A percentile compares a stretch with the other conserved stretches of the same genome.
Conservation (phyloP, 2,113 vertebrate genomes). For the Polypterus bichir region DNA sequence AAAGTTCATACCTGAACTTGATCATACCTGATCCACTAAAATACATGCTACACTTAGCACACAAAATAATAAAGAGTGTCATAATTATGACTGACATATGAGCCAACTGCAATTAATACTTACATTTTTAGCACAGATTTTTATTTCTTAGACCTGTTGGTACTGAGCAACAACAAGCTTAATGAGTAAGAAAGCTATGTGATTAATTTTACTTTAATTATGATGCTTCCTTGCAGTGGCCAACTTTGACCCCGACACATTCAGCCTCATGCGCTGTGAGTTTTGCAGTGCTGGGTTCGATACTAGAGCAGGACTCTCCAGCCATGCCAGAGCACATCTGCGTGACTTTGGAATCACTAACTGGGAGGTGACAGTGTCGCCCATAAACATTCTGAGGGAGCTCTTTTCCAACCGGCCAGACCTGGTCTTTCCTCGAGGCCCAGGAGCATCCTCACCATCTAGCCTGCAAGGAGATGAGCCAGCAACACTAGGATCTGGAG, state of each 20-base stretch:
- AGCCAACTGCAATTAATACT: too few species aligned
- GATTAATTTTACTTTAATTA: too few species aligned
- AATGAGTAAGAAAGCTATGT: too few species aligned
- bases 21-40: too few species aligned
- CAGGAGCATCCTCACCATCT: conserved; percentile 26
- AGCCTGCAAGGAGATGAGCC: conserved; percentile 21
- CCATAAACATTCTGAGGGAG: conserved; percentile 84
- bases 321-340: conserved; percentile 85
- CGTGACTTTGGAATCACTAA: conserved; percentile 91
- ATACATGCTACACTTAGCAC: too few species aligned
- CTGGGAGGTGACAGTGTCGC: conserved; percentile 88
- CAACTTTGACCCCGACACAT: conserved; percentile 86
- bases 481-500: neutral
- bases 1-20: too few species aligned
- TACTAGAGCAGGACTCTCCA: conserved; percentile 84
- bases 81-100: too few species aligned
- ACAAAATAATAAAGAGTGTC: too few species aligned
- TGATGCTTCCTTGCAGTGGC: conserved; percentile 52
- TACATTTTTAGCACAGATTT: too few species aligned
- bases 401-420: conserved; percentile 75
- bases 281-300: conserved; percentile 94
- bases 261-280: conserved; percentile 92
- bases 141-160: too few species aligned
- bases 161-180: too few species aligned
- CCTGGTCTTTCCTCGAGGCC: conserved; percentile 46